phyloP scores from a whole-genome alignment of 2,888 invertebrate genomes.

The Aphelenchoides bicaudatus region DNA sequence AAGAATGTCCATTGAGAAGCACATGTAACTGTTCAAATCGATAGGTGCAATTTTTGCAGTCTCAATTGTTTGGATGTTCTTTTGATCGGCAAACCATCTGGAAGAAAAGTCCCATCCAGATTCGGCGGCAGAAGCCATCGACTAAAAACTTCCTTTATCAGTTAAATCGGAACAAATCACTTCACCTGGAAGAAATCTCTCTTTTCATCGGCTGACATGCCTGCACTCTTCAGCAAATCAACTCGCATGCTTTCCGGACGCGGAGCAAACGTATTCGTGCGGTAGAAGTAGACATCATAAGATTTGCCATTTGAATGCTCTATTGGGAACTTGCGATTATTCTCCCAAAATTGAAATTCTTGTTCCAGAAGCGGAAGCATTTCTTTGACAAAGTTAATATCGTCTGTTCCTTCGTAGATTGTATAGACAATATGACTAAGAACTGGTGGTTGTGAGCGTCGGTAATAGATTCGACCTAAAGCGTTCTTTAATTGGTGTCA shows the following conservation, averaged over 20 bases:
- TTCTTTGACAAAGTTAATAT: slow-evolving; percentile 68
- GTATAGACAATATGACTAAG: slow-evolving; percentile 72
- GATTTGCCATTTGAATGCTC: slow-evolving; percentile 63
- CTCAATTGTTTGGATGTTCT: slow-evolving; percentile 69
- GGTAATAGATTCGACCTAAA: slow-evolving; percentile 68
- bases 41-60: slow-evolving; percentile 73
- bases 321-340: slow-evolving; percentile 44
- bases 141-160: background rate
- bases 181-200: too few species aligned
- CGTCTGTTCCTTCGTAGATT: slow-evolving; percentile 73
- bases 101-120: slow-evolving; percentile 93
- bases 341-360: slow-evolving; percentile 49
- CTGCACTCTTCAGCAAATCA: slow-evolving; percentile 10
- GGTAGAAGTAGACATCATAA: slow-evolving; percentile 71
- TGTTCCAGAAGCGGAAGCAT: slow-evolving; percentile 60
- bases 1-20: slow-evolving; percentile 70
- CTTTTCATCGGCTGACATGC: too few species aligned
- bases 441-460: slow-evolving; percentile 64
- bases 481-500: background rate
- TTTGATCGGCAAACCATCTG: slow-evolving; percentile 75
- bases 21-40: slow-evolving; percentile 76
- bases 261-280: slow-evolving; percentile 36
- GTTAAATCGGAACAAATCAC: too few species aligned
- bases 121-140: slow-evolving; percentile 81
- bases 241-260: slow-evolving; percentile 24